A percentile compares a stretch with the other conserved stretches of the same genome.
These are phyloP conservation scores for Probosciger aterrimus DNA, from an alignment of 2,113 vertebrate genomes.

Conservation along the genomic window DNA sequence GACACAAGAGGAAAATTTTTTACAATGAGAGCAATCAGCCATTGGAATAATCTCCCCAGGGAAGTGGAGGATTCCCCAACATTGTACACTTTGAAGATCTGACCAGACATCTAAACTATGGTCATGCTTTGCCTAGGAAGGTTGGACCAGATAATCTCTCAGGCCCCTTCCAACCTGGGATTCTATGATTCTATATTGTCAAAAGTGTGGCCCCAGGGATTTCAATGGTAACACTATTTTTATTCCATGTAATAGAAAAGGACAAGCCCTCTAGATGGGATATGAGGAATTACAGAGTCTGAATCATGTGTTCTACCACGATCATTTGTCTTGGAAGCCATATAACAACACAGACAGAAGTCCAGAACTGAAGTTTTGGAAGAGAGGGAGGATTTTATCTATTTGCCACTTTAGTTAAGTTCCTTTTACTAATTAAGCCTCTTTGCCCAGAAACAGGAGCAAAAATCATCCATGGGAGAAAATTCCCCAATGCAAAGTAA, in stretches of 20 bases:
- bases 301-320: not conserved
- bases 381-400: not conserved
- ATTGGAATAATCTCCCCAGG: not conserved
- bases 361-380: not conserved
- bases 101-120: not conserved
- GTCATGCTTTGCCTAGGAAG: not conserved
- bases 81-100: not conserved
- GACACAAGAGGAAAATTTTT: not conserved
- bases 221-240: not conserved
- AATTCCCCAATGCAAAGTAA: conserved; percentile 40
- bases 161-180: not conserved
- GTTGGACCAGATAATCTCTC: not conserved
- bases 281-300: not conserved
- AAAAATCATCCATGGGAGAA: conserved; percentile 33
- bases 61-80: not conserved
- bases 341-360: not conserved
- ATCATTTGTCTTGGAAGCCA: not conserved
- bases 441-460: not conserved
- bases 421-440: not conserved
- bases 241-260: not conserved
- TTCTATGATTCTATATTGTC: not conserved
- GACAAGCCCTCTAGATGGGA: not conserved
- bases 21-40: not conserved
- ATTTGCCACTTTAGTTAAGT: not conserved
- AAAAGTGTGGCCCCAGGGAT: not conserved